Evolutionary conservation across 2,888 invertebrate species (phyloP), one percentile per base, ranked within the genome.

Genomic region (Himalopsyche tibetana): DNA sequence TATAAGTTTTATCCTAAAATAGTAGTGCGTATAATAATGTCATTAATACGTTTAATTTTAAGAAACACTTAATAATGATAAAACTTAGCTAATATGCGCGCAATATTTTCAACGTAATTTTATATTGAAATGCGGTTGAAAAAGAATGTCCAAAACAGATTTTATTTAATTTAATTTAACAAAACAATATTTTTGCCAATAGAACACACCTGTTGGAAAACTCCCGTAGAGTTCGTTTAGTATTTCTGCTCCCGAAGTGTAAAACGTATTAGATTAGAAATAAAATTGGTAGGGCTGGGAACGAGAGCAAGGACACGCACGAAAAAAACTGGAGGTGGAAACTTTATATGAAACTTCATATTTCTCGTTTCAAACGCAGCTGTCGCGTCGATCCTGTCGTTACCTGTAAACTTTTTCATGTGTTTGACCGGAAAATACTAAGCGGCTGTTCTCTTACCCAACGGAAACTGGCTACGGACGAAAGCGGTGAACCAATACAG

Each of bases 311-410:
- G 63, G 19, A n/a, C 63, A 63, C 63, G 63, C 63, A 63, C 63
- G 63, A 63, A 63, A 63, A 28, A 63, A 63, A 63, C 63, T n/a
- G 63, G 63, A 28, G 19, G n/a, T 63, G 63, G 63, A 63, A 63
- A 63, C 63, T 63, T 63, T 63, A 63, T 63, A 63, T 63, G 63
- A 63, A 63, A 63, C 63, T 63, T 63, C 63, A 63, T 63, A 63
- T 83, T 83, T 83, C 82, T 83, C 82, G 42, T 83, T 83, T 83
- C 82, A 83, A 83, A 83, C 69, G 63, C 82, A 83, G 82, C 63
- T 83, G 82, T 83, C 82, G 82, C 82, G 40, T 83, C 63, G 82
- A 28, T 19, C 19, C 82, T 83, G 82, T 56, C 82, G 42, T 83
- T 63, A 63, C 63, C 63, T 42, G 82, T 63, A 83, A 83, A 83